Evolutionary conservation across 2,113 vertebrate species (phyloP), one percentile per base, ranked within the genome.

Genomic region (Salvelinus alpinus): DNA sequence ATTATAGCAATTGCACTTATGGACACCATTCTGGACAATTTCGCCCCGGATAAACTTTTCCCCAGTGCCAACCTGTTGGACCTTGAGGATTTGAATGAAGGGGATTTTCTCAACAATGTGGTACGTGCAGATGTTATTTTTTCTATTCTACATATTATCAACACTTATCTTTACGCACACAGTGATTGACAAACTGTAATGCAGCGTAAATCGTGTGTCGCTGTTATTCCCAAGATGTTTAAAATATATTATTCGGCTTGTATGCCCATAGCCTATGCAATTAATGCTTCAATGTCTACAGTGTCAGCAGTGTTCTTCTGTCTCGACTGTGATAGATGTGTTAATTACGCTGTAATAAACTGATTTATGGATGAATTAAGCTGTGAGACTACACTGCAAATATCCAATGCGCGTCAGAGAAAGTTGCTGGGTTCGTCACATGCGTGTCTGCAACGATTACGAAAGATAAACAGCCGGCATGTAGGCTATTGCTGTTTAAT

Each of bases 21-120:
- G 95, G 95, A 95, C 91, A 87, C 92, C 66, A 91, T 95, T 85
- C 83, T 96, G 88, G 95, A 96, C 87, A 93, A 92, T 85, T 95
- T 95, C 90, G 87, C 91, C 29, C 87, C 94, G 82, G 95, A 95
- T 87, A 92, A 94, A 91, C 94, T 95, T 91, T 95, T 95, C 82
- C 92, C 94, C 2, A 92, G 93, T 83, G 87, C 93, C 88, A 92
- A 94, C 83, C 95, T 96, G 84, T 90, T 95, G 92, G 95, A 96
- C 86, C 86, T 96, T 79, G 92, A 94, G 78, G 95, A 95, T 69
- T 91, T 96, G 87, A 95, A 94, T 86, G 95, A 95, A 85, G 92
- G 92, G 64, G 95, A 96, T 89, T 95, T 96, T 82, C 93, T 96
- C 87, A 93, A 88, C 88, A 96, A 94, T 92, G 94, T 95, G 93